A percentile compares a stretch with the other conserved stretches of the same genome.
phyloP scores from a whole-genome alignment of 2,113 vertebrate species.

The Misgurnus mizolepis region DNA sequence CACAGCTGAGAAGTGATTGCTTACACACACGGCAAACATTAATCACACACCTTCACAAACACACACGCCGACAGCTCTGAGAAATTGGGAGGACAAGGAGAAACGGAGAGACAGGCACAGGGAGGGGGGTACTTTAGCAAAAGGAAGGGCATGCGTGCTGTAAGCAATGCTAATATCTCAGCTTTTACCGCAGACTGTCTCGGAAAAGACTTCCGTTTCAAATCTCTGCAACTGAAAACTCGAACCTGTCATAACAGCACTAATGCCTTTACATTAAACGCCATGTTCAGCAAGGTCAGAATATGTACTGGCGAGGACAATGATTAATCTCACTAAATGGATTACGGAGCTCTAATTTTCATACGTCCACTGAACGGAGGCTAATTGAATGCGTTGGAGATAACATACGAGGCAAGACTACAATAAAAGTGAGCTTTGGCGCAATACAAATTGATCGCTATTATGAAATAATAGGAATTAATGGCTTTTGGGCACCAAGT shows the following conservation, averaged over 20 bases:
- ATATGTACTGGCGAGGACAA: slow-evolving; percentile 58
- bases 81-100: slow-evolving; percentile 40
- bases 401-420: slow-evolving; percentile 61
- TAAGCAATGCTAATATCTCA: slow-evolving; percentile 69
- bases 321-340: slow-evolving; percentile 63
- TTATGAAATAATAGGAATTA: slow-evolving; percentile 37
- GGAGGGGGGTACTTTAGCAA: slow-evolving; percentile 42
- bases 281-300: slow-evolving; percentile 57
- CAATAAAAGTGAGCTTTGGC: slow-evolving; percentile 59
- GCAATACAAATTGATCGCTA: slow-evolving; percentile 47
- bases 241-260: slow-evolving; percentile 57
- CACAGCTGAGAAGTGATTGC: slow-evolving; percentile 69
- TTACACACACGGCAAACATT: slow-evolving; percentile 71
- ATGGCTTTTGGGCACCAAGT: no score
- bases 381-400: slow-evolving; percentile 64
- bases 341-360: slow-evolving; percentile 62
- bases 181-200: slow-evolving; percentile 64
- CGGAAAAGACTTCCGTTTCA: slow-evolving; percentile 56
- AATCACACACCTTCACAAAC: slow-evolving; percentile 63
- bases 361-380: slow-evolving; percentile 61
- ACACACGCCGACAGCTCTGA: slow-evolving; percentile 33
- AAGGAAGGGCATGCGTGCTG: slow-evolving; percentile 39
- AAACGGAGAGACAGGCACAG: slow-evolving; percentile 26
- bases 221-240: slow-evolving; percentile 50
- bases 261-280: slow-evolving; percentile 60